Evolutionary conservation across 2,888 invertebrate genomes (phyloP).

Genomic region (Melanostoma scalare): DNA sequence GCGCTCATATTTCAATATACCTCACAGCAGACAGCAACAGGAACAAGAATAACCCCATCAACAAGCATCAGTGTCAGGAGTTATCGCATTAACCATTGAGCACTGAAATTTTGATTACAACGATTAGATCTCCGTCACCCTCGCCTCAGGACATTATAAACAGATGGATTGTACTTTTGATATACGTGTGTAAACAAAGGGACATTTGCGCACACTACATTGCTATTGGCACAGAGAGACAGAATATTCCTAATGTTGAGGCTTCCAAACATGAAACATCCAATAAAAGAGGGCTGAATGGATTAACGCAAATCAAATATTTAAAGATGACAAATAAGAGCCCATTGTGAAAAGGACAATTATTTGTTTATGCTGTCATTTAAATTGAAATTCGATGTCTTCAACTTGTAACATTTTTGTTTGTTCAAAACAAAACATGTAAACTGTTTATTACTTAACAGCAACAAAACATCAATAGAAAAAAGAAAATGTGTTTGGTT

Average conservation of each 20-base stretch:
- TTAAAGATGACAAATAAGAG: constrained; percentile 68
- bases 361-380: constrained; percentile 81
- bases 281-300: constrained; percentile 66
- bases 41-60: constrained; percentile 39
- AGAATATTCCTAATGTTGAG: constrained; percentile 58
- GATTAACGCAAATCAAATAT: constrained; percentile 72
- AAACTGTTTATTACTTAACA: constrained; percentile 34
- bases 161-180: constrained; percentile 64
- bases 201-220: constrained; percentile 60
- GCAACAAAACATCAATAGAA: constrained; percentile 7
- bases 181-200: constrained; percentile 61
- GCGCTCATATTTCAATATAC: constrained; percentile 2
- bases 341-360: constrained; percentile 79
- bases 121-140: constrained; percentile 57
- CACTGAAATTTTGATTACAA: constrained; percentile 68
- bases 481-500: constrained; percentile 43
- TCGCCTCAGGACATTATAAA: constrained; percentile 59
- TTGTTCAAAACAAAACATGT: constrained; percentile 50
- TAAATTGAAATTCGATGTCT: constrained; percentile 81
- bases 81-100: constrained; percentile 61
- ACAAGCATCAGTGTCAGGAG: constrained; percentile 50
- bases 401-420: constrained; percentile 73
- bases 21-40: not conserved
- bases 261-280: constrained; percentile 11
- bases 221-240: not conserved